phyloP scores from a whole-genome alignment of 1,140 invertebrate species.

The Apis cerana region DNA sequence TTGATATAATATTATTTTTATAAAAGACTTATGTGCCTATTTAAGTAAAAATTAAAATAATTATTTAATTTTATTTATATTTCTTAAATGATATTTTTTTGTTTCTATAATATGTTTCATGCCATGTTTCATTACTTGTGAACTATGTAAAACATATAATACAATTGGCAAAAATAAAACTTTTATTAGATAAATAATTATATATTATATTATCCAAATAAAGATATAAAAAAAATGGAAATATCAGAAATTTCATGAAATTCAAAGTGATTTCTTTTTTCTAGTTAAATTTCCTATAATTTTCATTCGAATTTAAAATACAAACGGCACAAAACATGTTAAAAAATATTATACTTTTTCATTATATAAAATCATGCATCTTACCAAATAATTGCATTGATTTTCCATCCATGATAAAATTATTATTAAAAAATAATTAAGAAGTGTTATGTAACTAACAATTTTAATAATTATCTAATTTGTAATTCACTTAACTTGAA shows the following conservation, averaged over 20 bases:
- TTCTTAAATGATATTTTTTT: not conserved
- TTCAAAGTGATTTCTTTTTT: not conserved
- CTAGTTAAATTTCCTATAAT: not conserved
- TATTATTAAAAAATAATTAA: not conserved
- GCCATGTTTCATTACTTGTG: not conserved
- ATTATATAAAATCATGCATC: slow-evolving; percentile 18
- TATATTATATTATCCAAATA: too few relatives aligned
- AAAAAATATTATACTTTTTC: not conserved
- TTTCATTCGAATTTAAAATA: not conserved
- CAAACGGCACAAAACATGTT: not conserved
- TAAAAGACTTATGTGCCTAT: not conserved
- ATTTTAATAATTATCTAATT: not conserved
- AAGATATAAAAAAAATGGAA: not conserved
- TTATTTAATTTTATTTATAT: not conserved
- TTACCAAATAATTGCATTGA: slow-evolving; percentile 1
- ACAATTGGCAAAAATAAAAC: not conserved
- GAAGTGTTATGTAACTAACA: not conserved
- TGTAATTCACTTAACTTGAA: not conserved
- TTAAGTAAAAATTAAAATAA: not conserved
- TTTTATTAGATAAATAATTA: not conserved
- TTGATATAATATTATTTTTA: not conserved
- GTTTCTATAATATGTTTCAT: not conserved
- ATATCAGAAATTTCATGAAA: not conserved
- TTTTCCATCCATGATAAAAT: not conserved
- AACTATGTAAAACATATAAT: not conserved